phyloP scores from a whole-genome alignment of 2,888 invertebrate species.

The Thymelicus lineola region DNA sequence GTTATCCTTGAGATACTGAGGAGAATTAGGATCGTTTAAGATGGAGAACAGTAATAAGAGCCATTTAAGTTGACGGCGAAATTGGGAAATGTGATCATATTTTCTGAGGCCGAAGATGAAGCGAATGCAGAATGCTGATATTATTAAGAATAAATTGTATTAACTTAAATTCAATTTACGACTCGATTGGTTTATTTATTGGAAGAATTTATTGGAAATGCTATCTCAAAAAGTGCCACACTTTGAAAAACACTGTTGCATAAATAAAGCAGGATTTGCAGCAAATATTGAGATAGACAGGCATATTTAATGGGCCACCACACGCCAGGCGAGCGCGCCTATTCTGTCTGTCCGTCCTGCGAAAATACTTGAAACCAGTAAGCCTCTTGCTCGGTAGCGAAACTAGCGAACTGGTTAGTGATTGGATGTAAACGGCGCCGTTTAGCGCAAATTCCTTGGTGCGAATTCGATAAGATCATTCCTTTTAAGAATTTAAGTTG shows the following conservation, averaged over 20 bases:
- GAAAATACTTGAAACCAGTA: slow-evolving; percentile 44
- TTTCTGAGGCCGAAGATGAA: too few species aligned
- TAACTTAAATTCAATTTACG: too few species aligned
- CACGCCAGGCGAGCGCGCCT: slow-evolving; percentile 34
- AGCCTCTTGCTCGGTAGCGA: slow-evolving; percentile 40
- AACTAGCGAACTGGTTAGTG: slow-evolving; percentile 44
- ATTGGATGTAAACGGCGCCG: slow-evolving; percentile 29
- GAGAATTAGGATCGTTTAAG: too few species aligned
- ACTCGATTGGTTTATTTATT: too few species aligned
- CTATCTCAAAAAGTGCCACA: not conserved
- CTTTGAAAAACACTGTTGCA: slow-evolving; percentile 19
- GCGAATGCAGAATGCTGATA: too few species aligned
- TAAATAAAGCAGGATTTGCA: slow-evolving; percentile 9
- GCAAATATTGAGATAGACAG: slow-evolving; percentile 22
- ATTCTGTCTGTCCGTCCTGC: slow-evolving; percentile 36
- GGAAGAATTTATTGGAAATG: too few species aligned
- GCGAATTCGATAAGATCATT: not conserved
- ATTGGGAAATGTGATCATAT: too few species aligned
- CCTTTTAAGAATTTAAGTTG: not conserved
- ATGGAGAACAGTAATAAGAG: too few species aligned
- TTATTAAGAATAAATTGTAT: too few species aligned
- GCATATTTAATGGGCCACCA: slow-evolving; percentile 37
- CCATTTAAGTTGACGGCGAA: too few species aligned
- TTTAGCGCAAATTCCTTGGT: slow-evolving; percentile 31
- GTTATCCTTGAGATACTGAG: too few species aligned